These are phyloP conservation scores for Tragelaphus imberbis DNA, from an alignment of 2,113 vertebrate species.

Conservation along the genomic window DNA sequence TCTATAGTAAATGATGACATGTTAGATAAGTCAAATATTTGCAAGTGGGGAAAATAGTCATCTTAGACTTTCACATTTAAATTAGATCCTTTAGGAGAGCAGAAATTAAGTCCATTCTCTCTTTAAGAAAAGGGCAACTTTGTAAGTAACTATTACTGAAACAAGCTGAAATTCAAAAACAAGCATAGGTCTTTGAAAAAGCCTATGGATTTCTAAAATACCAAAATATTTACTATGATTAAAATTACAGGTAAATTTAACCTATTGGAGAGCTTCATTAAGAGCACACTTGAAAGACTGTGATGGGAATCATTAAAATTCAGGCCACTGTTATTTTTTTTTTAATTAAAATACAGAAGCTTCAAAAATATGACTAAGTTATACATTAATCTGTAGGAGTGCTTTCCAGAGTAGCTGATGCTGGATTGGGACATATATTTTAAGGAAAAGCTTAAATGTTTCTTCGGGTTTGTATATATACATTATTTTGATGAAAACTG, in stretches of 20 bases:
- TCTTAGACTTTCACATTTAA: conserved; percentile 1
- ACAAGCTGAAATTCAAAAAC: background rate
- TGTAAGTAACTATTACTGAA: background rate
- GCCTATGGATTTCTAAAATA: background rate
- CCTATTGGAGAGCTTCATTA: background rate
- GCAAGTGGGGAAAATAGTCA: background rate
- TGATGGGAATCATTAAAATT: background rate
- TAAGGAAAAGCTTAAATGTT: background rate
- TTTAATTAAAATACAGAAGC: background rate
- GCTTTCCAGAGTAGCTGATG: background rate
- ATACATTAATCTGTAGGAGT: background rate
- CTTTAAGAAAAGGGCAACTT: background rate
- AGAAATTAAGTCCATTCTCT: background rate
- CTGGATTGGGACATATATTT: background rate
- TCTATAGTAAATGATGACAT: background rate
- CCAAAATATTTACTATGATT: background rate
- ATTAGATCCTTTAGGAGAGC: background rate
- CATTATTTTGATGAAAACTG: background rate
- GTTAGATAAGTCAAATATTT: conserved; percentile 3
- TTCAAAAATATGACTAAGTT: background rate
- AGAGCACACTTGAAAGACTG: background rate
- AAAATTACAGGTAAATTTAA: background rate
- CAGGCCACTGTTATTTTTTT: background rate
- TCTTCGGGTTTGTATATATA: background rate
- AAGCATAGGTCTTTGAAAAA: background rate